Percentiles rank a stretch among this genome's conserved stretches.
Evolutionary conservation across 2,113 vertebrate genomes (phyloP).

Genomic region (Odocoileus hemionus): DNA sequence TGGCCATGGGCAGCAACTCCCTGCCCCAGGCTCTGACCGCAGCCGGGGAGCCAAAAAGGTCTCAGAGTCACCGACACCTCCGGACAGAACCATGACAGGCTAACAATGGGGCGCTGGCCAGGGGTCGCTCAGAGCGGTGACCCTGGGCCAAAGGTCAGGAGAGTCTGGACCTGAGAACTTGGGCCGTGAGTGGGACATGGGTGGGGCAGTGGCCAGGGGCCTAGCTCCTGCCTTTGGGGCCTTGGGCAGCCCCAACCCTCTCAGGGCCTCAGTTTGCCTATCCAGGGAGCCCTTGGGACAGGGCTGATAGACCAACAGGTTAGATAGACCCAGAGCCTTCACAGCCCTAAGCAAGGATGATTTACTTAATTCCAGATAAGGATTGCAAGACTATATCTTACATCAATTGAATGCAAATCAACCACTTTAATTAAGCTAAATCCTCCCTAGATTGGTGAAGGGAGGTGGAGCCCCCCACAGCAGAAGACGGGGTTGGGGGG

Average conservation of each 20-base stretch:
- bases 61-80: neutral
- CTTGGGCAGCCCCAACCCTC: neutral
- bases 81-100: neutral
- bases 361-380: neutral
- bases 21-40: neutral
- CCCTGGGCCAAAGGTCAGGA: neutral
- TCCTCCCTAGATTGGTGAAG: neutral
- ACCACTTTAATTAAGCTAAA: neutral
- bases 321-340: neutral
- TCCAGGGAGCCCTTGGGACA: neutral
- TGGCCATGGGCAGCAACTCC: neutral
- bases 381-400: neutral
- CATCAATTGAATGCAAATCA: neutral
- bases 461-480: neutral
- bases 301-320: neutral
- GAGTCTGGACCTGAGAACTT: neutral
- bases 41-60: neutral
- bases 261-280: neutral
- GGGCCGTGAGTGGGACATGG: neutral
- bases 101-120: neutral
- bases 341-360: neutral
- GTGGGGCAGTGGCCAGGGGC: neutral
- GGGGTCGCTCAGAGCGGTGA: neutral
- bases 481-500: rapidly evolving
- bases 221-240: neutral